Evolutionary conservation across 2,888 invertebrate genomes (phyloP).

Genomic region (Amorpha juglandis): DNA sequence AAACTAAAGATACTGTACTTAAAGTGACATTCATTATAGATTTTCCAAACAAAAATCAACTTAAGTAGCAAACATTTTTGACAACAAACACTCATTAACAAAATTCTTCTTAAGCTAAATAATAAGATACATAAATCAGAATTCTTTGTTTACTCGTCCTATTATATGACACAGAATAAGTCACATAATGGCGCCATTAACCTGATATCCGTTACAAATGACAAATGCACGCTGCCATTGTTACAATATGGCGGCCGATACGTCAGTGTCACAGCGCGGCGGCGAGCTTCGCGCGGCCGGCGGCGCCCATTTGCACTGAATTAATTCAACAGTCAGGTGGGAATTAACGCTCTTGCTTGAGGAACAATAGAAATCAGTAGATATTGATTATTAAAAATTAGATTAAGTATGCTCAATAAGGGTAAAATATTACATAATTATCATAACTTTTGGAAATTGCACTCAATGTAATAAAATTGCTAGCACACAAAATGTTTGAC

Average conservation of each 20-base stretch:
- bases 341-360: constrained; percentile 18
- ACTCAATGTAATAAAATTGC: no score
- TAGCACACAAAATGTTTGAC: no score
- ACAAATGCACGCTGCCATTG: constrained; percentile 34
- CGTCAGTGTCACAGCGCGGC: constrained; percentile 36
- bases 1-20: no score
- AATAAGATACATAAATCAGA: neutral
- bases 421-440: no score
- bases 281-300: constrained; percentile 18
- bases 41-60: no score
- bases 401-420: no score
- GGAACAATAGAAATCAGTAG: neutral
- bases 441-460: no score
- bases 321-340: constrained; percentile 26
- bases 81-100: neutral
- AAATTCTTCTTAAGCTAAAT: neutral
- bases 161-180: constrained; percentile 10
- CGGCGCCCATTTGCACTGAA: constrained; percentile 23
- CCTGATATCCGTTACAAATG: constrained; percentile 24
- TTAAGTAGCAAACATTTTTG: neutral
- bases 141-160: neutral
- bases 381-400: neutral
- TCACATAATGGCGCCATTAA: constrained; percentile 16
- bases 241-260: constrained; percentile 38
- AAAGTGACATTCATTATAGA: no score